Conservation (phyloP, 2,113 vertebrate species). For the Nycticryphes semicollaris region DNA sequence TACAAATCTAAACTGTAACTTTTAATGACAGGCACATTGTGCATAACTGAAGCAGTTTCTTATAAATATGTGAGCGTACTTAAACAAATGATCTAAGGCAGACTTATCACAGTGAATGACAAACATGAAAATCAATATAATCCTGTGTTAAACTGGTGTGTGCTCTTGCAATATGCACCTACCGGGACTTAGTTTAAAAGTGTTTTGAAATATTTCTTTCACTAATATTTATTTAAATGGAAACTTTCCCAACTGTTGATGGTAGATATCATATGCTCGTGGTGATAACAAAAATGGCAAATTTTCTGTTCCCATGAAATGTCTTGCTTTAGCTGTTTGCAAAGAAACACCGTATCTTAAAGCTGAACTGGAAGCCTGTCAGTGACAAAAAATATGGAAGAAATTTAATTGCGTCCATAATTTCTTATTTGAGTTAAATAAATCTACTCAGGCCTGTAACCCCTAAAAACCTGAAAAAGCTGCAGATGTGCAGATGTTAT, state of each 20-base stretch:
- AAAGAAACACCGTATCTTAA: neutral
- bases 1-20: neutral
- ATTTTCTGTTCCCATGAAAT: neutral
- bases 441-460: neutral
- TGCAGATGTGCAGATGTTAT: neutral
- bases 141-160: neutral
- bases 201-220: conserved; percentile 9
- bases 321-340: neutral
- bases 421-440: conserved; percentile 9
- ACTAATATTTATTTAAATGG: conserved; percentile 28
- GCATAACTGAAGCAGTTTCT: neutral
- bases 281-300: neutral
- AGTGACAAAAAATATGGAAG: neutral
- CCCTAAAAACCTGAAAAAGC: neutral
- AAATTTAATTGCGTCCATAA: conserved; percentile 31
- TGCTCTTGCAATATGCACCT: neutral
- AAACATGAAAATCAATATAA: neutral
- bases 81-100: neutral
- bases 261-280: neutral
- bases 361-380: conserved; percentile 3
- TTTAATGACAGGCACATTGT: neutral
- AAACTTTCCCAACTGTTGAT: neutral
- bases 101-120: neutral
- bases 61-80: neutral
- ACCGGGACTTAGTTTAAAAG: conserved; percentile 4